phyloP scores from a whole-genome alignment of 2,797 vertebrate species.

The Bradypus variegatus region DNA sequence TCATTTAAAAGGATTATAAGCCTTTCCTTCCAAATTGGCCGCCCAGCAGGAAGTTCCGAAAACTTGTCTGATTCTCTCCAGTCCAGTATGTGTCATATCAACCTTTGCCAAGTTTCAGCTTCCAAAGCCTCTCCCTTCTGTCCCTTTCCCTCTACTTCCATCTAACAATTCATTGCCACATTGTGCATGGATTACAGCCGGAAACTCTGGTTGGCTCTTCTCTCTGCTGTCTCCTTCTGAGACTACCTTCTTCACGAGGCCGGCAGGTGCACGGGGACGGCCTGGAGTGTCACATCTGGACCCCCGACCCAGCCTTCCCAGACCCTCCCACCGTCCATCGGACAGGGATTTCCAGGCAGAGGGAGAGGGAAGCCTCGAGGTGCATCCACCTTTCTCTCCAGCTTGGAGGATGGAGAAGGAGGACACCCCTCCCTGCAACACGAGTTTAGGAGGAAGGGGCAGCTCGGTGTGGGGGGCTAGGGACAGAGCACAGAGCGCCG shows the following conservation, averaged over 20 bases:
- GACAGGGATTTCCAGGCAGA: no score
- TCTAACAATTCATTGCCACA: background rate
- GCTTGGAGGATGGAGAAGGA: no score
- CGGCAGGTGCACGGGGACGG: accelerated
- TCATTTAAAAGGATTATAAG: background rate
- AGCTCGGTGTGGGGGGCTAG: no score
- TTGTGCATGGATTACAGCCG: background rate
- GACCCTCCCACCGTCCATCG: background rate
- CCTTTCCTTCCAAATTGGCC: background rate
- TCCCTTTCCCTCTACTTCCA: background rate
- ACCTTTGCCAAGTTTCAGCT: background rate
- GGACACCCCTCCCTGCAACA: no score
- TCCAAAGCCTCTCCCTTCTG: background rate
- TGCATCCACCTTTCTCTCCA: no score
- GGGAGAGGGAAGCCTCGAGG: no score
- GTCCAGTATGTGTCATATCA: background rate
- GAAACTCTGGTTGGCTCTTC: background rate
- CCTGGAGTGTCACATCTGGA: background rate
- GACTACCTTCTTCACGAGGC: background rate
- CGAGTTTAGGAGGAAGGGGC: no score
- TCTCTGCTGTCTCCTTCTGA: background rate
- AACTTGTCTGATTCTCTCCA: background rate
- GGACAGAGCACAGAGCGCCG: no score
- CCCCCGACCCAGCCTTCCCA: background rate
- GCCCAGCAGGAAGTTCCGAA: background rate